Base-by-base conservation (phyloP, 2,888 invertebrate genomes). In the Tenthredo mesomela region DNA sequence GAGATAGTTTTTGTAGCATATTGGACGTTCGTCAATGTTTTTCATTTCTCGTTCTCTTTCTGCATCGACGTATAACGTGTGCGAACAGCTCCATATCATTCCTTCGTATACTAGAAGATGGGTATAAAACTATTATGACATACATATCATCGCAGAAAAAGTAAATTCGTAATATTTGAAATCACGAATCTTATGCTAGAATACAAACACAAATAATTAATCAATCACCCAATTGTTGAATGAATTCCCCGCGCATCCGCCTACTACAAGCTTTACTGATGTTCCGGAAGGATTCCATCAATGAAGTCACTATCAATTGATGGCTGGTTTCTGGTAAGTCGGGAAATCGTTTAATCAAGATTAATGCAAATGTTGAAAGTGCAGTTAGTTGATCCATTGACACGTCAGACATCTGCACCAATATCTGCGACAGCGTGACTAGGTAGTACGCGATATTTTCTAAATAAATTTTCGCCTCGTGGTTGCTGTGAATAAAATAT, bases 51-150 rank as follows among this genome's bases (percentile, higher is more conserved):
- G 90, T 86, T 94, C 93, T 12, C 94, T 91, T 86, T 95, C 94
- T 0, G 94, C 94, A 86, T 95, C 94, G 40, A 94, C 91, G 0
- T 92, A 90, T 75, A 95, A 93, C 67, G 94, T 94, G 88, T 96
- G 95, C 0, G 96, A 96, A 90, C 96, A 96, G 1, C 95, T 95
- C 93, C 95, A 95, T 65, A 95, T 93, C 21, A 96, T 91, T 18
- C 95, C 95, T 88, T 95, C 94, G 87, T 94, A 94, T 75, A 95
- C 93, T 93, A 86, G 54, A 58, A 78, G 37, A 70, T 61, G 82
- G 82, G 73, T 58, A 73, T 65, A 78, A 67, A 82, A 33, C 18
- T 18, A 50, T 50, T 47, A 37, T 84, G 15, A 54, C 29, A 29
- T 29, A n/a, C n/a, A 54, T 54, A 54, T n/a, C n/a, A 15, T 47